A percentile compares a stretch with the other conserved stretches of the same genome.
Evolutionary conservation across 1,140 invertebrate species (phyloP).

Genomic region (Tetranychus urticae): DNA sequence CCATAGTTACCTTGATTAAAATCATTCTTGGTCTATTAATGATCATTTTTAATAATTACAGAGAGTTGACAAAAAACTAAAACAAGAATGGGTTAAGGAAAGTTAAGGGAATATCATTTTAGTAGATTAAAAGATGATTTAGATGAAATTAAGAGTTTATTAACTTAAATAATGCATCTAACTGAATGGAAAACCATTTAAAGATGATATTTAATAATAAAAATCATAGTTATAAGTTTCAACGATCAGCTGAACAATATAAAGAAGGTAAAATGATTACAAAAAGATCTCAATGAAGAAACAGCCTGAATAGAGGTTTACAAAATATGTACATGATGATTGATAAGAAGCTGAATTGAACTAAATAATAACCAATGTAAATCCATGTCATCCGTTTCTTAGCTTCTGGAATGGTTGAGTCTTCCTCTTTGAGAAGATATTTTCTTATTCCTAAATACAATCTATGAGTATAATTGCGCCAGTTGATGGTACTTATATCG

Average conservation of each 20-base stretch:
- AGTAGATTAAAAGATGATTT: no score
- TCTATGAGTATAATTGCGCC: slow-evolving; percentile 33
- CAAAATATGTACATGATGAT: neutral
- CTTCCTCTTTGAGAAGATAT: slow-evolving; percentile 9
- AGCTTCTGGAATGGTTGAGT: slow-evolving; percentile 4
- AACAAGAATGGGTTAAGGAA: no score
- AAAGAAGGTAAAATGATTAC: neutral
- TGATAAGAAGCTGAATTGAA: neutral
- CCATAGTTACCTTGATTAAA: no score
- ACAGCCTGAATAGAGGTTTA: neutral
- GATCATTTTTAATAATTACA: no score
- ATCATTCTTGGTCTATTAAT: no score
- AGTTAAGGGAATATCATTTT: no score
- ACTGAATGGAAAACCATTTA: neutral
- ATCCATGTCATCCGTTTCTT: neutral
- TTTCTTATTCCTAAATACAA: slow-evolving; percentile 3
- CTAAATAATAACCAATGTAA: neutral
- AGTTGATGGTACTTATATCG: slow-evolving; percentile 37
- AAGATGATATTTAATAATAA: neutral
- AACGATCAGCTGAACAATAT: neutral
- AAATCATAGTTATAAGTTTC: neutral
- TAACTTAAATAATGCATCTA: neutral
- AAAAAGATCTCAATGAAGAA: neutral
- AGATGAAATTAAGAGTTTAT: neutral
- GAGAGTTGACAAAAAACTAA: no score